These are phyloP conservation scores for Acanthosepion pharaonis DNA, from an alignment of 2,888 invertebrate species.

Conservation along the genomic window DNA sequence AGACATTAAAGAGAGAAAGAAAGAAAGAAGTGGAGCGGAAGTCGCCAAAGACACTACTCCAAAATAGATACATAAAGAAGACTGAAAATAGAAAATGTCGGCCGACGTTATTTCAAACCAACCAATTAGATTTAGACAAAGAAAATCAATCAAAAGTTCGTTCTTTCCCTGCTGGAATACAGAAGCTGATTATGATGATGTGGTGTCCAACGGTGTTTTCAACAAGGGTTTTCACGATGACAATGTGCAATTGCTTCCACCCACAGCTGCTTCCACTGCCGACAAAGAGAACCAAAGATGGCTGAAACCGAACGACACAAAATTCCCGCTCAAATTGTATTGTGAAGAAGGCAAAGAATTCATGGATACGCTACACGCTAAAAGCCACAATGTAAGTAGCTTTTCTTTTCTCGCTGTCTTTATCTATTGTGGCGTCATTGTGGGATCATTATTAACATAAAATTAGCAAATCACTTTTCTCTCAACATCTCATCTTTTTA, in stretches of 20 bases:
- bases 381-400: background rate
- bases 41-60: too few species aligned
- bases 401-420: background rate
- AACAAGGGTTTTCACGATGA: background rate
- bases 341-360: background rate
- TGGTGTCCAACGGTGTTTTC: background rate
- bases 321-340: background rate
- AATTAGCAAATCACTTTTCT: too few species aligned
- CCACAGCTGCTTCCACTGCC: background rate
- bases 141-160: too few species aligned
- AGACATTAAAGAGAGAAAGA: background rate
- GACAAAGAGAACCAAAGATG: background rate
- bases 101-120: background rate
- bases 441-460: too few species aligned
- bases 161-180: background rate
- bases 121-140: too few species aligned
- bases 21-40: background rate
- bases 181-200: background rate
- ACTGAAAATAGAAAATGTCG: background rate
- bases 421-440: too few species aligned
- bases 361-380: background rate
- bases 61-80: background rate
- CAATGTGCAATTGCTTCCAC: background rate
- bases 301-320: background rate
- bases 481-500: too few species aligned